A percentile compares a stretch with the other conserved stretches of the same genome.
Evolutionary conservation across 2,113 vertebrate genomes (phyloP).

Genomic region (Amphiprion percula): DNA sequence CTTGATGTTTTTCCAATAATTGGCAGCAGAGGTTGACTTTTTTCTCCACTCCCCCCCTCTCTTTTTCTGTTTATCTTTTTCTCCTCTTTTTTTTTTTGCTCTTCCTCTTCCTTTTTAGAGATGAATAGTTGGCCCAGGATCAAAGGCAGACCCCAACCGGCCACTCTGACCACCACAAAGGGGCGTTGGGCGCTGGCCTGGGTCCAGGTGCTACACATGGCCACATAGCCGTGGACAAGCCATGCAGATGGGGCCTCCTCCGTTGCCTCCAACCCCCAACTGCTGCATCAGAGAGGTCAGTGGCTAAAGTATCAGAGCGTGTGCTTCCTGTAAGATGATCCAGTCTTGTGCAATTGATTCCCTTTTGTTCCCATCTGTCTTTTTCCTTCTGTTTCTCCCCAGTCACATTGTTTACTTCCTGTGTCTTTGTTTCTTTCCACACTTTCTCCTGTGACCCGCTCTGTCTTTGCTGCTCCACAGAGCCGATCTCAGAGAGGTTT

Average conservation of each 20-base stretch:
- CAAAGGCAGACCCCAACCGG: constrained; percentile 81
- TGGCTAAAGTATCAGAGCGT: constrained; percentile 69
- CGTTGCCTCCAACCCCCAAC: constrained; percentile 37
- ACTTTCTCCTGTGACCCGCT: constrained; percentile 2
- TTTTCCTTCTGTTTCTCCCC: constrained; percentile 24
- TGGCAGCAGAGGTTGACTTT: constrained; percentile 84
- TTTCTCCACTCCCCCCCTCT: constrained; percentile 2
- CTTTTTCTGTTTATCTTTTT: constrained; percentile 54
- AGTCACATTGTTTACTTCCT: constrained; percentile 52
- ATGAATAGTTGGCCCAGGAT: constrained; percentile 84
- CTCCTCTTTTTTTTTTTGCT: constrained; percentile 55
- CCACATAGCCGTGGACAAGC: constrained; percentile 64
- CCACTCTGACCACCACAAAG: constrained; percentile 79
- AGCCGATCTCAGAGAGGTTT: constrained; percentile 11
- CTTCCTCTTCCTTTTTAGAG: constrained; percentile 83
- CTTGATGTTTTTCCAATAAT: constrained; percentile 87
- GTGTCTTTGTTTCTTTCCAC: constrained; percentile 30
- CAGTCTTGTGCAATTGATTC: constrained; percentile 41
- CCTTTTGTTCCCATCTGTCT: constrained; percentile 61
- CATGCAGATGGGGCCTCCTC: constrained; percentile 78
- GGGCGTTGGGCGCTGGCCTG: constrained; percentile 74
- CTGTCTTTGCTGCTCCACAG: constrained; percentile 8
- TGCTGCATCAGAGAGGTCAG: constrained; percentile 70
- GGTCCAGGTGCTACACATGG: constrained; percentile 76
- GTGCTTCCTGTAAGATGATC: constrained; percentile 76